These are phyloP conservation scores for Tupaia chinensis DNA, from an alignment of 2,113 vertebrate species.

Conservation along the genomic window DNA sequence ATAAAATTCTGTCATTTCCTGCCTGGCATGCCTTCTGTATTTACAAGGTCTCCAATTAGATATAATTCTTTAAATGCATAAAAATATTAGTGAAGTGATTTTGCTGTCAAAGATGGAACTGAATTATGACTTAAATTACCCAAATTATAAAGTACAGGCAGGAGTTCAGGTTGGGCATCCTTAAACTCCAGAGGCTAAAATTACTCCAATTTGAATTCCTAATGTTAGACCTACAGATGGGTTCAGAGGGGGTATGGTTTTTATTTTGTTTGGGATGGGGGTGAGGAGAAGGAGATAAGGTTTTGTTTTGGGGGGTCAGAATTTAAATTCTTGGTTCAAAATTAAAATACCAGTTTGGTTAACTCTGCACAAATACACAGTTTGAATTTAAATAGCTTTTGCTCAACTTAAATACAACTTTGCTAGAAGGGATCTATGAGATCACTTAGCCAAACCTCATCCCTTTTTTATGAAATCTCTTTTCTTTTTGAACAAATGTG, in stretches of 20 bases:
- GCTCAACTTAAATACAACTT: slow-evolving; percentile 51
- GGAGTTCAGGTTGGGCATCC: neutral
- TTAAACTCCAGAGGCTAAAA: slow-evolving; percentile 62
- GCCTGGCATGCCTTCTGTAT: neutral
- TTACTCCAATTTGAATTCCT: slow-evolving; percentile 55
- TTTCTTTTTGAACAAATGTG: slow-evolving; percentile 50
- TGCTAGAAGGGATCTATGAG: slow-evolving; percentile 40
- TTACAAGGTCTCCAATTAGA: slow-evolving; percentile 41
- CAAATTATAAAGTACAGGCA: slow-evolving; percentile 59
- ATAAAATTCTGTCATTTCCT: slow-evolving; percentile 57
- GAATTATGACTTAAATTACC: slow-evolving; percentile 64
- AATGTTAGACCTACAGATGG: slow-evolving; percentile 42
- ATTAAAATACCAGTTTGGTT: slow-evolving; percentile 59
- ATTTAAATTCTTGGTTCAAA: slow-evolving; percentile 58
- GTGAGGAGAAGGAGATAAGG: neutral
- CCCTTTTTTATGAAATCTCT: slow-evolving; percentile 17
- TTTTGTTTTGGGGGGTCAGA: neutral
- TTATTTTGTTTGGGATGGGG: neutral
- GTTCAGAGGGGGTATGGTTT: neutral
- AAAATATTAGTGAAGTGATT: slow-evolving; percentile 59
- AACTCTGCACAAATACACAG: slow-evolving; percentile 7
- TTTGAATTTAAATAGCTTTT: slow-evolving; percentile 56
- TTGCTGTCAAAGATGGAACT: slow-evolving; percentile 58
- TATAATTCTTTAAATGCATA: slow-evolving; percentile 50
- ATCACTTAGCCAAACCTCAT: slow-evolving; percentile 28